phyloP scores from a whole-genome alignment of 2,113 vertebrate genomes.

The Zingel zingel region DNA sequence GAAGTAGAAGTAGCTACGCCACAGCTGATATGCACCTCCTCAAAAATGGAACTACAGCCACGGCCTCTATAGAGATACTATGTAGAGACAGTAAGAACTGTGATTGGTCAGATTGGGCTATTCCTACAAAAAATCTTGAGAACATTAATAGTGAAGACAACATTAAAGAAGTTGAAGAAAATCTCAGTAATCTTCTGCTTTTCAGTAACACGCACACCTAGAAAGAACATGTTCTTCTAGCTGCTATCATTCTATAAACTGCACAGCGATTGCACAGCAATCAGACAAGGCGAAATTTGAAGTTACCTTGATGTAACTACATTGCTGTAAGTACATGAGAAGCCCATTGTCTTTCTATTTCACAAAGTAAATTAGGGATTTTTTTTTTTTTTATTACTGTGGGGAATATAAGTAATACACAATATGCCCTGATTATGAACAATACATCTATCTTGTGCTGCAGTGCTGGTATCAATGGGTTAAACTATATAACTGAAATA shows the following conservation, averaged over 20 bases:
- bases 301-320: neutral
- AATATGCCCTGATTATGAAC: neutral
- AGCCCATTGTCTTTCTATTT: neutral
- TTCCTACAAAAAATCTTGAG: neutral
- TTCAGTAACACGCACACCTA: neutral
- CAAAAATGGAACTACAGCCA: neutral
- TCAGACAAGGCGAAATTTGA: neutral
- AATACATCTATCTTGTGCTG: neutral
- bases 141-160: neutral
- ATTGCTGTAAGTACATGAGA: neutral
- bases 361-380: neutral
- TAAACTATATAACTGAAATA: conserved; percentile 4
- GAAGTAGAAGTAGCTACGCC: neutral
- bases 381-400: neutral
- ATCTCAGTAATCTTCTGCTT: neutral
- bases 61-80: neutral
- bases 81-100: neutral
- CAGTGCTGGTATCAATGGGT: neutral
- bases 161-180: neutral
- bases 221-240: neutral
- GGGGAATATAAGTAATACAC: neutral
- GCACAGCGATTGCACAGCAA: neutral
- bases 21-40: neutral
- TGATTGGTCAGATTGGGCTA: neutral
- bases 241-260: neutral